Evolutionary conservation across 2,797 vertebrate species (phyloP).

Genomic region (Chromis chromis): DNA sequence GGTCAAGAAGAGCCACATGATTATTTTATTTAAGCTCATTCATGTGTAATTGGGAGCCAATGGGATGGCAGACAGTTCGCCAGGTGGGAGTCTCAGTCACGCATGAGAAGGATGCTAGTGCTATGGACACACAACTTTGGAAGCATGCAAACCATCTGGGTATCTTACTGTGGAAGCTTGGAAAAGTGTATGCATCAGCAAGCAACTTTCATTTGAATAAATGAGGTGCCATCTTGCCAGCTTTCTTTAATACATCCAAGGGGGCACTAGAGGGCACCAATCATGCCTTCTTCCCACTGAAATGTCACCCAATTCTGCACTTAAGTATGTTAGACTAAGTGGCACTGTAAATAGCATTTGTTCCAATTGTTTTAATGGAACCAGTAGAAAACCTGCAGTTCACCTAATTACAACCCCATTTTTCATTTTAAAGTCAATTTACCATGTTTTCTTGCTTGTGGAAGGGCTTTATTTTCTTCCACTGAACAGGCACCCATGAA

Average conservation of each 20-base stretch:
- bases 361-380: too few species aligned
- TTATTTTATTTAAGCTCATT: neutral
- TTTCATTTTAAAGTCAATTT: neutral
- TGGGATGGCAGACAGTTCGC: neutral
- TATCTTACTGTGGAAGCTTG: neutral
- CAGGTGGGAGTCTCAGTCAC: constrained; percentile 1
- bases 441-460: neutral
- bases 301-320: neutral
- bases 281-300: neutral
- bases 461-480: neutral
- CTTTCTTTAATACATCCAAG: neutral
- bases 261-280: neutral
- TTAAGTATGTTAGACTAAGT: neutral
- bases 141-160: neutral
- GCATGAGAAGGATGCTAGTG: neutral
- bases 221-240: neutral
- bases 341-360: neutral
- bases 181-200: neutral
- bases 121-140: neutral
- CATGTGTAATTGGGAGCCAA: constrained; percentile 15
- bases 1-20: neutral
- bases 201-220: neutral
- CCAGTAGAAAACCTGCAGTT: too few species aligned
- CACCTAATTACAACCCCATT: neutral
- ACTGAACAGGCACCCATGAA: neutral